phyloP scores from a whole-genome alignment of 2,113 vertebrate species.

The Poeciliopsis occidentalis region DNA sequence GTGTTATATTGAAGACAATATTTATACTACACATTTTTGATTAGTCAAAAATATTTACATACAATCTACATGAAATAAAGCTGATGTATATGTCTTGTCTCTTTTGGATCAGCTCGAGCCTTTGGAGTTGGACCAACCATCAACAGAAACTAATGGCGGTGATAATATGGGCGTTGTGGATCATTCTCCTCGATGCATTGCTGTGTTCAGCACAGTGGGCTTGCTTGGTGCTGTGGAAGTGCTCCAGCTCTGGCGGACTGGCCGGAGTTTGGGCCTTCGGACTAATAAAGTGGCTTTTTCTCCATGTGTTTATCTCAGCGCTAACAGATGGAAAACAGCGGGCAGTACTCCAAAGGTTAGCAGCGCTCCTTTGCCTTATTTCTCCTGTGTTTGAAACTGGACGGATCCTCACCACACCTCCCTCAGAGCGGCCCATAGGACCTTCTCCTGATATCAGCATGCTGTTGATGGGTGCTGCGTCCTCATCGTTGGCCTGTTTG shows the following conservation, averaged over 20 bases:
- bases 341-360: constrained; percentile 37
- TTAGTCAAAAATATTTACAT: too few relatives aligned
- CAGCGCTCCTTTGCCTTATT: constrained; percentile 63
- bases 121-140: neutral
- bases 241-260: constrained; percentile 40
- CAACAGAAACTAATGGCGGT: constrained; percentile 15
- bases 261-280: constrained; percentile 64
- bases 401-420: neutral
- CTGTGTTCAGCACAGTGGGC: constrained; percentile 50
- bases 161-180: neutral
- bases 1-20: too few relatives aligned
- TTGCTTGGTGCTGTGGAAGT: constrained; percentile 24
- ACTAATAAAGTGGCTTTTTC: constrained; percentile 45
- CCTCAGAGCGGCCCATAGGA: neutral
- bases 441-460: constrained; percentile 37
- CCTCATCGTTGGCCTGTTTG: constrained; percentile 57
- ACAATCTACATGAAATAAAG: neutral
- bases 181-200: constrained; percentile 55
- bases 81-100: neutral
- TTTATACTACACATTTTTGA: neutral
- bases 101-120: constrained; percentile 16
- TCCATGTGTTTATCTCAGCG: constrained; percentile 23
- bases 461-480: constrained; percentile 22
- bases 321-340: constrained; percentile 25
- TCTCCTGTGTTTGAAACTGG: constrained; percentile 64